phyloP scores from a whole-genome alignment of 2,888 invertebrate genomes.

The Cantharis rufa region DNA sequence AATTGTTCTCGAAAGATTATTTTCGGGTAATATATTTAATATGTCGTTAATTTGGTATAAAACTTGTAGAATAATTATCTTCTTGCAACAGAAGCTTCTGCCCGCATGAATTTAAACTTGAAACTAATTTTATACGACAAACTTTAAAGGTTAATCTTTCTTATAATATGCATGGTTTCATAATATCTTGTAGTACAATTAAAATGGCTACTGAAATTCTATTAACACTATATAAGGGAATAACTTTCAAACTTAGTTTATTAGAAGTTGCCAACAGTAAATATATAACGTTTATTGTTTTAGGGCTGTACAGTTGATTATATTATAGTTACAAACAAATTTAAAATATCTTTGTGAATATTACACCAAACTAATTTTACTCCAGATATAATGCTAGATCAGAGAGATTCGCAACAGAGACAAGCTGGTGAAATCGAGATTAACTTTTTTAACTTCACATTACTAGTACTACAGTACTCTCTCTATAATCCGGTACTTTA shows the following conservation, averaged over 20 bases:
- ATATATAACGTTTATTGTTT: not conserved
- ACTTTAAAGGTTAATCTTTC: constrained; percentile 3
- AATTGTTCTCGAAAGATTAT: not conserved
- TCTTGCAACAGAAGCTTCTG: not conserved
- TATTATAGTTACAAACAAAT: not conserved
- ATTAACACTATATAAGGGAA: not conserved
- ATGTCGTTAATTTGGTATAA: not conserved
- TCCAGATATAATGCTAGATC: not conserved
- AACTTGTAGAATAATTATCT: not conserved
- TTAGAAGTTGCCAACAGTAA: not conserved
- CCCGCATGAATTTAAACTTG: constrained; percentile 2
- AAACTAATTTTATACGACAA: constrained; percentile 1
- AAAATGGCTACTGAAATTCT: not conserved
- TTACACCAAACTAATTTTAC: not conserved
- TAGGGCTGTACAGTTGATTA: not conserved
- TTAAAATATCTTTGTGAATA: not conserved
- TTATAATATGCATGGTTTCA: not conserved
- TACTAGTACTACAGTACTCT: too few relatives aligned
- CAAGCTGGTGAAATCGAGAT: too few relatives aligned
- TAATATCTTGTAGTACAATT: not conserved
- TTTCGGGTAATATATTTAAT: not conserved
- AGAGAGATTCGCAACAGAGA: too few relatives aligned
- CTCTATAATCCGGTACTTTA: too few relatives aligned
- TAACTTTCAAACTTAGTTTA: not conserved
- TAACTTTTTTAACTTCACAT: too few relatives aligned